Percentiles rank a stretch among this genome's conserved stretches.
These are phyloP conservation scores for Drosophila prostipennis DNA, from an alignment of 2,888 invertebrate genomes.

Conservation along the genomic window DNA sequence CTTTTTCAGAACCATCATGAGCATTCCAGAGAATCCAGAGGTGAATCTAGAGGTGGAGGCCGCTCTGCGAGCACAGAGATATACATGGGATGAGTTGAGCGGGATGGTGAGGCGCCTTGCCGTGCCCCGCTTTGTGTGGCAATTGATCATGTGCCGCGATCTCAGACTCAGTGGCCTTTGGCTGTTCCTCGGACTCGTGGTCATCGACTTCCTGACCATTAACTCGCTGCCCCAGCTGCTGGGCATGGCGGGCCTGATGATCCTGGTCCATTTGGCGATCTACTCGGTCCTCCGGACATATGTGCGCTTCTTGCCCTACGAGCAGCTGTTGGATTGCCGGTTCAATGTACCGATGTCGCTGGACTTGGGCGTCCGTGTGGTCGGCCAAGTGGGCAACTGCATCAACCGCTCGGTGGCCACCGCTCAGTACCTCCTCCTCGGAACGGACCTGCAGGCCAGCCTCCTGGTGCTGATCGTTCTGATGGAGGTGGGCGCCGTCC, in stretches of 20 bases:
- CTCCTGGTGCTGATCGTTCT: not conserved
- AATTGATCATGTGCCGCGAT: not conserved
- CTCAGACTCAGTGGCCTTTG: not conserved
- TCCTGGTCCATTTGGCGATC: not conserved
- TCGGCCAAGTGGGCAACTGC: not conserved
- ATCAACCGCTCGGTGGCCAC: constrained; percentile 16
- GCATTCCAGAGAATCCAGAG: not conserved
- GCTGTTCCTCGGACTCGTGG: not conserved
- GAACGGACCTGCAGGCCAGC: not conserved
- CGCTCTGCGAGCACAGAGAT: not conserved
- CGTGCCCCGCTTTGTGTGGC: not conserved
- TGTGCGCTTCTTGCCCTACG: not conserved
- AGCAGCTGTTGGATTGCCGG: not conserved
- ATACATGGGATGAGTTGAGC: not conserved
- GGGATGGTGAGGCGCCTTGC: not conserved
- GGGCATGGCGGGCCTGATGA: not conserved
- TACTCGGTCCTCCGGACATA: not conserved
- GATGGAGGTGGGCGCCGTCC: fast-evolving
- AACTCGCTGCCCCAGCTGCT: not conserved
- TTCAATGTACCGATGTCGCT: not conserved
- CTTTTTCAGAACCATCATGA: not conserved
- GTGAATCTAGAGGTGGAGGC: too few species aligned
- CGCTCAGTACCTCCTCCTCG: not conserved
- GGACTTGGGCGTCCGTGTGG: not conserved
- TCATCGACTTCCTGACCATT: not conserved